These are phyloP conservation scores for Garra rufa DNA, from an alignment of 2,113 vertebrate genomes.

Conservation along the genomic window DNA sequence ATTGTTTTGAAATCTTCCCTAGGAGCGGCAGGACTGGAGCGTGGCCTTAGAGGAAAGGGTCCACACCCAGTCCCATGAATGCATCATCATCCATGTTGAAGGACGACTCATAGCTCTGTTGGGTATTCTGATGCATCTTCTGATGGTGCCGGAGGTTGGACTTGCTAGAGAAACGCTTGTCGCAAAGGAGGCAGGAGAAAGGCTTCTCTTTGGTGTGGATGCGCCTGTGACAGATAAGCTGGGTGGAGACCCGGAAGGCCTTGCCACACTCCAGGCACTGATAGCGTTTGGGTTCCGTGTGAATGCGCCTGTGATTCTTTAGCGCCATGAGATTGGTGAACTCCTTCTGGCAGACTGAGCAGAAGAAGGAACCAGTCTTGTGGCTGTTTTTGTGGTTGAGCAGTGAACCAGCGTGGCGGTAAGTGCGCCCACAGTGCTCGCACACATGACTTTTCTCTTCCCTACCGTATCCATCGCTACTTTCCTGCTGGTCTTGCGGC, in stretches of 20 bases:
- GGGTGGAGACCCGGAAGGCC: slow-evolving; percentile 80
- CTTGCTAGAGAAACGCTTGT: slow-evolving; percentile 79
- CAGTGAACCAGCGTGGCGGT: slow-evolving; percentile 78
- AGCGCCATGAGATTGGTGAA: slow-evolving; percentile 81
- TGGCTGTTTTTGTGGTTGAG: slow-evolving; percentile 84
- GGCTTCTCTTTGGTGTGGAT: slow-evolving; percentile 83
- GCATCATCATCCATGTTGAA: slow-evolving; percentile 78
- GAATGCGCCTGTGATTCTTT: slow-evolving; percentile 81
- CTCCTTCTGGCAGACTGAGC: slow-evolving; percentile 78
- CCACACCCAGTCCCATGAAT: slow-evolving; percentile 78
- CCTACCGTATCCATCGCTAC: neutral
- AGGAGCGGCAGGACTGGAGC: slow-evolving; percentile 37
- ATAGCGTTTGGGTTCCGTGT: slow-evolving; percentile 85
- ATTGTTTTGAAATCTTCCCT: slow-evolving; percentile 51
- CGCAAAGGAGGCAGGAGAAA: slow-evolving; percentile 75
- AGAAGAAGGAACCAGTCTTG: slow-evolving; percentile 77
- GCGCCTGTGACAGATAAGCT: slow-evolving; percentile 79
- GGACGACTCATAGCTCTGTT: slow-evolving; percentile 74
- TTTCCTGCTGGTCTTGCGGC: slow-evolving; percentile 52
- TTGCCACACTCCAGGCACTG: slow-evolving; percentile 84
- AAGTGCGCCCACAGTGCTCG: slow-evolving; percentile 79
- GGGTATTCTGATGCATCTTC: slow-evolving; percentile 82
- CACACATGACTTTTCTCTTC: slow-evolving; percentile 77
- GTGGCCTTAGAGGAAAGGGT: slow-evolving; percentile 70
- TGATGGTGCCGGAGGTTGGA: slow-evolving; percentile 84